phyloP scores from a whole-genome alignment of 2,113 vertebrate species.

The Mesoclemmys tuberculata region DNA sequence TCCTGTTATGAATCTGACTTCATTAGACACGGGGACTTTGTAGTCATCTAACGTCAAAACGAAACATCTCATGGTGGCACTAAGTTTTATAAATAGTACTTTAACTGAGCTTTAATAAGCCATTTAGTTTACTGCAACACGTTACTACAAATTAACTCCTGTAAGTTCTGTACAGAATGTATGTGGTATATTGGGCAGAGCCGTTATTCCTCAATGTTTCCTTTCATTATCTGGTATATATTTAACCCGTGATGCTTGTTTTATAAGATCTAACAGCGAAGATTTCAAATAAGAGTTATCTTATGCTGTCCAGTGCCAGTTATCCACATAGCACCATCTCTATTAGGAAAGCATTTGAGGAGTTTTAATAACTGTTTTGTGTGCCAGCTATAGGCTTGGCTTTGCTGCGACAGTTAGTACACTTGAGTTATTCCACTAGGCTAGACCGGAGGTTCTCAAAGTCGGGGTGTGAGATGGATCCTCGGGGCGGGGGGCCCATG shows the following conservation, averaged over 20 bases:
- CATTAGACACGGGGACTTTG: background rate
- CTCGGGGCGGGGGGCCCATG: too few relatives aligned
- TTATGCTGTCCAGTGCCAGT: background rate
- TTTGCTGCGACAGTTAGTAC: background rate
- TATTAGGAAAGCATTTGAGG: background rate
- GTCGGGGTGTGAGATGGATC: too few relatives aligned
- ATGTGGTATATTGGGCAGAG: background rate
- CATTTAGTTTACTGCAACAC: background rate
- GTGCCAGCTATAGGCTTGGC: background rate
- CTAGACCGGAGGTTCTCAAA: too few relatives aligned
- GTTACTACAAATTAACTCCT: background rate
- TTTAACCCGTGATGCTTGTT: background rate
- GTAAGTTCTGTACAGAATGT: background rate
- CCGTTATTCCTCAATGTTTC: rapidly evolving
- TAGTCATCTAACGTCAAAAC: background rate
- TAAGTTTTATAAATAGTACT: background rate
- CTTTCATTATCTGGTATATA: background rate
- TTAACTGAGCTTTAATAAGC: background rate
- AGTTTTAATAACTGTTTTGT: background rate
- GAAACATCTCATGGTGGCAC: background rate
- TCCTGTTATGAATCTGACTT: background rate
- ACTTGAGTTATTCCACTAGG: background rate
- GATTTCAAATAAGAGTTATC: background rate
- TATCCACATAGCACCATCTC: background rate
- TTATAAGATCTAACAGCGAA: background rate